These are phyloP conservation scores for Caerostris darwini DNA, from an alignment of 1,140 invertebrate species.

Conservation along the genomic window DNA sequence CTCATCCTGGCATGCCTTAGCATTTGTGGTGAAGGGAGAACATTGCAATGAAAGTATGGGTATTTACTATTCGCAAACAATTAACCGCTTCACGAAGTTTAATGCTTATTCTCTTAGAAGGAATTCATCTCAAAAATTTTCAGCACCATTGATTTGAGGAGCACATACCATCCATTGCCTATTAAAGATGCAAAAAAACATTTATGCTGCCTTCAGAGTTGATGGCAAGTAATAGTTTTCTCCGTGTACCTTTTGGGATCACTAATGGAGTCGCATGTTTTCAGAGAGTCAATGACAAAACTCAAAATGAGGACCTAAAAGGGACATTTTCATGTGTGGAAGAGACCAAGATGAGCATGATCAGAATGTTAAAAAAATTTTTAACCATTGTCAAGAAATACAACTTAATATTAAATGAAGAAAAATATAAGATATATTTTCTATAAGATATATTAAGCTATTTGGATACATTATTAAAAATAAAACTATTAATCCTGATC, in stretches of 20 bases:
- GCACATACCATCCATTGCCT: conserved; percentile 80
- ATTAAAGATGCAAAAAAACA: conserved; percentile 78
- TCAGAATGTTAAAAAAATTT: conserved; percentile 40
- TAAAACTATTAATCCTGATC: conserved; percentile 65
- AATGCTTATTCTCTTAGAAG: conserved; percentile 51
- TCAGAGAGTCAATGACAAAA: conserved; percentile 81
- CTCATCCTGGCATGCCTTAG: conserved; percentile 73
- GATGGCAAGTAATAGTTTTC: conserved; percentile 80
- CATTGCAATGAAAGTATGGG: conserved; percentile 48
- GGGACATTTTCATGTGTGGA: conserved; percentile 70
- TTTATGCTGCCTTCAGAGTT: conserved; percentile 79
- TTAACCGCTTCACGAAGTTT: conserved; percentile 67
- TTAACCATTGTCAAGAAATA: background rate
- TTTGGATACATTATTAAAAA: conserved; percentile 63
- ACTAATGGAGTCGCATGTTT: conserved; percentile 79
- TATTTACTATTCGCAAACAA: conserved; percentile 74
- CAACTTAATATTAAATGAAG: conserved; percentile 50
- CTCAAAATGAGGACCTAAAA: conserved; percentile 79
- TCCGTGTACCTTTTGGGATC: conserved; percentile 81
- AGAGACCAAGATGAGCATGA: conserved; percentile 68
- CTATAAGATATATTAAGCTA: conserved; percentile 57
- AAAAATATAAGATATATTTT: conserved; percentile 42
- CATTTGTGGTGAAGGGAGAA: conserved; percentile 47
- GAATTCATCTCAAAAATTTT: conserved; percentile 78
- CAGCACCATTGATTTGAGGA: conserved; percentile 80